Conservation (phyloP, 2,888 invertebrate genomes). For the Aleiodes testaceus region DNA sequence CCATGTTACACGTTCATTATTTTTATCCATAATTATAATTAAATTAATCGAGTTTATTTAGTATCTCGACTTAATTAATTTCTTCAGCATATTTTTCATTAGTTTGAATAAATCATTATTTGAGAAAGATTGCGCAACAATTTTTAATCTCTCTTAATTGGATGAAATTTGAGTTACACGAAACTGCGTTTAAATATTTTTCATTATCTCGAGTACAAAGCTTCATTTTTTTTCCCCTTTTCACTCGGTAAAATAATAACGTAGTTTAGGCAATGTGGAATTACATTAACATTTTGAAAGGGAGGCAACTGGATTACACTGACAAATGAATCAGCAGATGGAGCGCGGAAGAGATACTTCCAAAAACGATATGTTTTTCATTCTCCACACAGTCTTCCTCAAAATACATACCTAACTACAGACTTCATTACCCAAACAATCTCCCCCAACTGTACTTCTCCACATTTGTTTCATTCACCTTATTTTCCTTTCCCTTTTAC, state of each 20-base stretch:
- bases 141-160: no score
- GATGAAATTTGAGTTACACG: no score
- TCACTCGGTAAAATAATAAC: neutral
- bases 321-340: constrained; percentile 8
- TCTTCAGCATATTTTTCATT: no score
- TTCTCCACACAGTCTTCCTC: neutral
- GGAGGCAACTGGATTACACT: constrained; percentile 6
- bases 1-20: neutral
- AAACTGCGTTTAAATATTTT: no score
- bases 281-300: neutral
- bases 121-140: no score
- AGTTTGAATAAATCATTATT: no score
- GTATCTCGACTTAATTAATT: neutral
- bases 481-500: neutral
- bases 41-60: constrained; percentile 1
- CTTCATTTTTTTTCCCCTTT: no score
- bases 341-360: constrained; percentile 19
- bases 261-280: neutral
- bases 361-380: constrained; percentile 33
- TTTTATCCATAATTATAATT: neutral
- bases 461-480: neutral
- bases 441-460: neutral
- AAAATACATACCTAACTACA: constrained; percentile 1
- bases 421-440: constrained; percentile 1
- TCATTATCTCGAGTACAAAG: no score